Percentiles rank a stretch among this genome's conserved stretches.
Conservation (phyloP, 2,113 vertebrate genomes). For the Aldabrachelys gigantea region DNA sequence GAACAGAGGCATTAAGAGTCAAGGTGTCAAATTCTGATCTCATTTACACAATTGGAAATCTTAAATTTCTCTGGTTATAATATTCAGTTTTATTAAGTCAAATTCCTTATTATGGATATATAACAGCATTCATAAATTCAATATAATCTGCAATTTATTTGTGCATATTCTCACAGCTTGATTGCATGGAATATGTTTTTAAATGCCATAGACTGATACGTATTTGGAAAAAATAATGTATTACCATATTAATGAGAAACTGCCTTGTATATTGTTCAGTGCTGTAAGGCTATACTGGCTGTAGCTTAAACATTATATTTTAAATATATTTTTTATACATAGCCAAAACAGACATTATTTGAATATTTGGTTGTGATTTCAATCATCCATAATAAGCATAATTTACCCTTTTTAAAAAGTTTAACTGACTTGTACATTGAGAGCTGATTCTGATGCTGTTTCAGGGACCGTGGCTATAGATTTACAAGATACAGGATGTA, state of each 20-base stretch:
- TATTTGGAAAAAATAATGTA: not conserved
- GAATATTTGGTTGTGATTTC: not conserved
- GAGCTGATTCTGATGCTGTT: not conserved
- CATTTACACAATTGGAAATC: not conserved
- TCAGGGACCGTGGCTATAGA: conserved; percentile 86
- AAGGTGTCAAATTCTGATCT: not conserved
- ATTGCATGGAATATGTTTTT: not conserved
- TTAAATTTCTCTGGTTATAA: not conserved
- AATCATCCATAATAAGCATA: accelerated
- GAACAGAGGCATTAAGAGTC: not conserved
- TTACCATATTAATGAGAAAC: no score
- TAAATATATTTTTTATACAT: not conserved
- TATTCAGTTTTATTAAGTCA: not conserved
- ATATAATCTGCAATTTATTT: not conserved
- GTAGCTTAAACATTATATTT: not conserved
- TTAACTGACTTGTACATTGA: not conserved
- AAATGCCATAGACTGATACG: not conserved
- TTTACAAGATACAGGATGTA: conserved; percentile 82
- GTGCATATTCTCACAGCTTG: not conserved
- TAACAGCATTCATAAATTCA: not conserved
- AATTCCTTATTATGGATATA: not conserved
- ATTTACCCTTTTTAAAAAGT: not conserved
- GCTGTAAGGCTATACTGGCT: not conserved
- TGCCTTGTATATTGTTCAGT: not conserved
- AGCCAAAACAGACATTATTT: accelerated